phyloP scores from a whole-genome alignment of 2,797 vertebrate species.

The Tamandua tetradactyla region DNA sequence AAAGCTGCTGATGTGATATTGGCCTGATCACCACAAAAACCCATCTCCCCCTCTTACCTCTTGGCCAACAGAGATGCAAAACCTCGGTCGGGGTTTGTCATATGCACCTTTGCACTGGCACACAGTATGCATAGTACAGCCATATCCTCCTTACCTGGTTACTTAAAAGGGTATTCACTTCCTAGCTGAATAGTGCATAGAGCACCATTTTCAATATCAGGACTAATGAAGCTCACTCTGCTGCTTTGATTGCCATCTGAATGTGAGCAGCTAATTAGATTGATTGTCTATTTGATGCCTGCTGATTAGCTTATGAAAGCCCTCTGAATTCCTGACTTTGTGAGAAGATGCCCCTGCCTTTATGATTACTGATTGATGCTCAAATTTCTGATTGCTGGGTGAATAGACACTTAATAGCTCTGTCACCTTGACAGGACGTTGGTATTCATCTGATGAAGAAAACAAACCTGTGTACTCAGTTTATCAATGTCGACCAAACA shows the following conservation, averaged over 20 bases:
- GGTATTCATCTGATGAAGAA: constrained; percentile 81
- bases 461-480: constrained; percentile 60
- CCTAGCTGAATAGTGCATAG: constrained; percentile 80
- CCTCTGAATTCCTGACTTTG: constrained; percentile 85
- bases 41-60: background rate
- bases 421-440: constrained; percentile 83
- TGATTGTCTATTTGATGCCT: constrained; percentile 88
- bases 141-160: constrained; percentile 59
- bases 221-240: constrained; percentile 85
- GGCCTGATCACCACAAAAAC: background rate
- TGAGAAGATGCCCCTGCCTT: constrained; percentile 85
- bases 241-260: constrained; percentile 85
- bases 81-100: background rate
- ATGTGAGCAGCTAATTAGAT: constrained; percentile 88
- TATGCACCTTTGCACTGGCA: background rate
- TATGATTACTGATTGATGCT: constrained; percentile 86
- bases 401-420: constrained; percentile 85
- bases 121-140: background rate
- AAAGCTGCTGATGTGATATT: background rate
- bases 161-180: constrained; percentile 67
- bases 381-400: constrained; percentile 86
- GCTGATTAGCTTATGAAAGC: constrained; percentile 88
- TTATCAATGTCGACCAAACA: constrained; percentile 61
- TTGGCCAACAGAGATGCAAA: background rate
- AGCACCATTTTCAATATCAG: constrained; percentile 84